phyloP scores from a whole-genome alignment of 2,888 invertebrate genomes.

The Melikaiella ostensackeni region DNA sequence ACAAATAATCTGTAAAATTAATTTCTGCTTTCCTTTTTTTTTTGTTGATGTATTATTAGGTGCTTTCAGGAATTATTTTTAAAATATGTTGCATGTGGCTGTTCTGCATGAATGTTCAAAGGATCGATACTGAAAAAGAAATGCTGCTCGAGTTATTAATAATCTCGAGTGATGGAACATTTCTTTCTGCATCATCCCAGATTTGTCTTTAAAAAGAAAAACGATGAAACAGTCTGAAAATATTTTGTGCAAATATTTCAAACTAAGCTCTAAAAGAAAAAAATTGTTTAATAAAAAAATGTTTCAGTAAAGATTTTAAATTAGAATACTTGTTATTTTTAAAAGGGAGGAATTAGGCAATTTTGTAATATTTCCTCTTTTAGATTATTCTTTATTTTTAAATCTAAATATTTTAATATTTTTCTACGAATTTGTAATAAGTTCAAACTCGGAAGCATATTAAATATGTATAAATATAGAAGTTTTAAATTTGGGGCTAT shows the following conservation, averaged over 20 bases:
- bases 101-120: neutral
- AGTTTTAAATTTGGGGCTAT: no score
- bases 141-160: conserved; percentile 23
- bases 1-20: neutral
- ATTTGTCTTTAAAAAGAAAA: neutral
- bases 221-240: neutral
- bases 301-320: no score
- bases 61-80: neutral
- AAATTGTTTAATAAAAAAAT: neutral
- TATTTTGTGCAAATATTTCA: neutral
- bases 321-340: neutral
- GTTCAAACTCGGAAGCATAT: no score
- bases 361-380: no score
- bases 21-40: neutral
- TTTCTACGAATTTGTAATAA: neutral
- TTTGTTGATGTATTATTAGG: neutral
- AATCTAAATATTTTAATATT: neutral
- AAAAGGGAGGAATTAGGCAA: neutral
- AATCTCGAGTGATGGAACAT: conserved; percentile 21
- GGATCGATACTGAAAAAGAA: conserved; percentile 7
- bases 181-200: neutral
- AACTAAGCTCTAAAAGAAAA: no score
- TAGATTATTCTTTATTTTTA: neutral
- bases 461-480: no score
- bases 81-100: neutral